Base-by-base conservation (phyloP, 1,140 invertebrate species). In the Nebria ingens region DNA sequence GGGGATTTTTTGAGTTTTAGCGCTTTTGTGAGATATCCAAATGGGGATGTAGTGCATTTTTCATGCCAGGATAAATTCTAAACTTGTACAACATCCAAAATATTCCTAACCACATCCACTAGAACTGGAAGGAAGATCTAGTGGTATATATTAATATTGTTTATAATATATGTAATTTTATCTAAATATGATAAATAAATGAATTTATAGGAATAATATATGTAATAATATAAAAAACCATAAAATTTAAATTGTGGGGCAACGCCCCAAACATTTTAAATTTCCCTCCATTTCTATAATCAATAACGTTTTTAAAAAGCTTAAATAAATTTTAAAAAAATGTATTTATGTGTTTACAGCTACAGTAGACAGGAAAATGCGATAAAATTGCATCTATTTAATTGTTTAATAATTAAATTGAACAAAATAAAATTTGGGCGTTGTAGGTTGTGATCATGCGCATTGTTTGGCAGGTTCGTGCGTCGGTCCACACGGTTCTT, bases 41-140 rank as follows among this genome's bases (percentile, higher is more conserved):
- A 91, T 73, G 92, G 91, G 2, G 86, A 93, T 62, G 86, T 95
- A 23, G 91, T 96, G 2, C 93, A 97, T 74, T 92, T 90, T 68
- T 91, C 86, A 0, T 96, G 93, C 71, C 68, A 71, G 52, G 67
- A 71, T 22, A 64, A 60, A n/a, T n/a, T n/a, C n/a, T n/a, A n/a
- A n/a, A n/a, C n/a, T n/a, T n/a, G n/a, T n/a, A n/a, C n/a, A n/a
- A n/a, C n/a, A n/a, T n/a, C n/a, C n/a, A n/a, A n/a, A n/a, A n/a
- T n/a, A n/a, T n/a, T n/a, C n/a, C n/a, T n/a, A n/a, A n/a, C n/a
- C n/a, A n/a, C n/a, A n/a, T n/a, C n/a, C n/a, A n/a, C n/a, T n/a
- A n/a, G n/a, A n/a, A n/a, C n/a, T n/a, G n/a, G n/a, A n/a, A n/a
- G n/a, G n/a, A n/a, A n/a, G n/a, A n/a, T n/a, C n/a, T n/a, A n/a